phyloP scores from a whole-genome alignment of 2,888 invertebrate genomes.

The Microplitis deprimator region DNA sequence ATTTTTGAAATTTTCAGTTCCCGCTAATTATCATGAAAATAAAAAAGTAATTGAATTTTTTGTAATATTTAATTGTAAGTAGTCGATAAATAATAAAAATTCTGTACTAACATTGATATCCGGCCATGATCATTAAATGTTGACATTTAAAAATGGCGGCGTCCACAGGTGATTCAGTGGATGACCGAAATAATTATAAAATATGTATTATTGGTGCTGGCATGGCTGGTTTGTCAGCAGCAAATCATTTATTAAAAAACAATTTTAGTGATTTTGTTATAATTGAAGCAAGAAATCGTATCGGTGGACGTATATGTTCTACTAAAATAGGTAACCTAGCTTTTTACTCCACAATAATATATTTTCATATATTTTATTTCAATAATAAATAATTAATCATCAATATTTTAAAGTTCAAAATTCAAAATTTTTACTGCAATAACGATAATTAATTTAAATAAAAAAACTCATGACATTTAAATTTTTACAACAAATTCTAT shows the following conservation, averaged over 20 bases:
- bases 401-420: too few species aligned
- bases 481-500: too few species aligned
- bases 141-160: slow-evolving; percentile 65
- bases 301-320: slow-evolving; percentile 87
- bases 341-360: neutral
- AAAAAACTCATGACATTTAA: too few species aligned
- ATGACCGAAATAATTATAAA: slow-evolving; percentile 74
- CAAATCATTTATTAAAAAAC: slow-evolving; percentile 85
- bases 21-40: too few species aligned
- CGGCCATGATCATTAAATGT: slow-evolving; percentile 11
- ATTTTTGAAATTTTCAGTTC: too few species aligned
- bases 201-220: slow-evolving; percentile 89
- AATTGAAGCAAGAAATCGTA: slow-evolving; percentile 84
- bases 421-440: too few species aligned
- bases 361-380: too few species aligned
- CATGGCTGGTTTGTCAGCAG: slow-evolving; percentile 88
- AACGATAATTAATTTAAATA: too few species aligned
- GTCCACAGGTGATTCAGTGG: slow-evolving; percentile 65
- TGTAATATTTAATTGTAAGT: neutral
- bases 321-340: slow-evolving; percentile 76
- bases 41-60: neutral
- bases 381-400: too few species aligned
- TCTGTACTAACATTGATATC: too few species aligned
- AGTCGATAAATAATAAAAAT: too few species aligned
- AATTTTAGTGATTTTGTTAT: slow-evolving; percentile 85